Evolutionary conservation across 2,797 vertebrate genomes (phyloP).

Genomic region (Orestias chungarensis): DNA sequence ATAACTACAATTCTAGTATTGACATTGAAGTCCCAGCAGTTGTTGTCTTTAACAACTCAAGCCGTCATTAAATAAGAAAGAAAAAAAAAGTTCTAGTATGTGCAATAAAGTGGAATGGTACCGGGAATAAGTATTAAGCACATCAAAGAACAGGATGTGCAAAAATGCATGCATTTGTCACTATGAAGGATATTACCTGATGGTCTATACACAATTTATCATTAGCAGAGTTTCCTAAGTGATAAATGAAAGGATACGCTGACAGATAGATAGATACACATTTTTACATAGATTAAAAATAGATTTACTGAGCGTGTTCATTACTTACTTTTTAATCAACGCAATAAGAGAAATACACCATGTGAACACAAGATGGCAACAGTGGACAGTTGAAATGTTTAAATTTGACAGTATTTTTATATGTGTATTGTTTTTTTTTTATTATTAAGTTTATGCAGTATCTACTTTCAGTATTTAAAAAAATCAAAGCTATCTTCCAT

Average conservation of each 20-base stretch:
- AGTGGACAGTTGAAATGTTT: constrained; percentile 14
- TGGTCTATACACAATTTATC: no score
- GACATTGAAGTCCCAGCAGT: not conserved
- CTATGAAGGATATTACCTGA: not conserved
- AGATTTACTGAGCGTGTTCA: not conserved
- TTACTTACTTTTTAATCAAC: not conserved
- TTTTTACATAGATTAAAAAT: not conserved
- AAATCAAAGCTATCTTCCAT: not conserved
- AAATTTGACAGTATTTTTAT: not conserved
- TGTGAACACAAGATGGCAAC: constrained; percentile 66
- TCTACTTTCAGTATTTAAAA: not conserved
- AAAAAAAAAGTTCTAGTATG: not conserved
- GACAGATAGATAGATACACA: not conserved
- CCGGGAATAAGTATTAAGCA: not conserved
- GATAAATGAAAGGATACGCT: no score
- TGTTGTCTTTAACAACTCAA: not conserved
- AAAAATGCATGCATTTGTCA: not conserved
- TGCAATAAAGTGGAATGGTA: not conserved
- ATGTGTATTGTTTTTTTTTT: constrained; percentile 15
- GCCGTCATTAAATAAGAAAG: not conserved
- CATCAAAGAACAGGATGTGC: not conserved
- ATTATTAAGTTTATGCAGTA: not conserved
- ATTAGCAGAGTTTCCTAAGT: no score
- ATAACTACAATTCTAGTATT: not conserved
- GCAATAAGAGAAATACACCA: not conserved